Percentiles rank a stretch among this genome's conserved stretches.
Evolutionary conservation across 2,888 invertebrate genomes (phyloP).

Genomic region (Limnephilus lunatus): DNA sequence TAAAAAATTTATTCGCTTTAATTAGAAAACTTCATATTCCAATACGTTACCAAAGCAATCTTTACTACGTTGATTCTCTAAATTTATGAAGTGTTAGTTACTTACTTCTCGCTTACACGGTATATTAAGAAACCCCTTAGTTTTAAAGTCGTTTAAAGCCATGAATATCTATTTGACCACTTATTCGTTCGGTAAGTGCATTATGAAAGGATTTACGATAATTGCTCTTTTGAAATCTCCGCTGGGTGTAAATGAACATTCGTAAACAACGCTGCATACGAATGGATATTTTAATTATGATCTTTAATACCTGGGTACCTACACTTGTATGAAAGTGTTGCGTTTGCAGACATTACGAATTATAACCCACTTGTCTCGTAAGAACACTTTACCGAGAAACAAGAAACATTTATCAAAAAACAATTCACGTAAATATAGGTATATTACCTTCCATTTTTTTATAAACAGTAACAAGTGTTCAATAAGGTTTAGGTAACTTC

Average conservation of each 20-base stretch:
- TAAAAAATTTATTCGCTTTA: neutral
- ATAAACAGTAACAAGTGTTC: too few species aligned
- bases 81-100: constrained; percentile 2
- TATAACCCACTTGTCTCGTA: neutral
- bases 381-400: neutral
- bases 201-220: neutral
- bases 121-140: neutral
- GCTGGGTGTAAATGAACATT: constrained; percentile 2
- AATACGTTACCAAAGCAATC: neutral
- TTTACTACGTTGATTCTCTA: neutral
- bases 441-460: too few species aligned
- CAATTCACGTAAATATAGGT: too few species aligned
- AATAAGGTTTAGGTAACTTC: too few species aligned
- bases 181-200: neutral
- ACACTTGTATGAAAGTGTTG: neutral
- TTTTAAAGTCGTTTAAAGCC: neutral
- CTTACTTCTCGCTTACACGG: neutral
- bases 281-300: neutral
- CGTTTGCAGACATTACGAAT: neutral
- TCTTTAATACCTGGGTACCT: neutral
- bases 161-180: neutral
- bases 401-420: neutral
- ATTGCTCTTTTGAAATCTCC: neutral
- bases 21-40: neutral
- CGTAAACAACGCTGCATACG: neutral